Base-by-base conservation (phyloP, 2,888 invertebrate genomes). In the Asteroscopus sphinx region DNA sequence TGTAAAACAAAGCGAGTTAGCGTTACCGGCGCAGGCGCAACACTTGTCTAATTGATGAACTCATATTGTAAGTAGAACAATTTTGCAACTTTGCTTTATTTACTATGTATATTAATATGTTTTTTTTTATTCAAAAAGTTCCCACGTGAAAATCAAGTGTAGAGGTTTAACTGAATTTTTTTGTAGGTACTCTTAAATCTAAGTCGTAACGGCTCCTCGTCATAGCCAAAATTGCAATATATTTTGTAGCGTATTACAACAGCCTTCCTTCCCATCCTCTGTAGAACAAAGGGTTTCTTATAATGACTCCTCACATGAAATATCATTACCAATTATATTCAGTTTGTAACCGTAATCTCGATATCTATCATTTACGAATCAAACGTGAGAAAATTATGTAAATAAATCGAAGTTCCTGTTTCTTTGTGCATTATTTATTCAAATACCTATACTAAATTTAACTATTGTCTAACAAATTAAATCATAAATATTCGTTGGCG, bases 21-120 rank as follows among this genome's bases (percentile, higher is more conserved):
- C 76, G 25, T 58, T 37, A 74, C 64, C 68, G 68, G 68, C 35
- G 61, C 68, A 11, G 44, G 45, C 64, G 76, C 77, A 77, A 73
- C 57, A 51, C 49, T 55, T 64, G 41, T 67, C 86, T 89, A 90
- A 90, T 90, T 89, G 88, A 86, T 88, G 86, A 85, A 56, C 81
- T 90, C 85, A 85, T 81, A 83, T 68, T 66, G 64, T 73, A 79
- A 76, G 76, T 77, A 77, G 76, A 74, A 78, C 68, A 81, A 67
- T 84, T 85, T 82, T 79, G 80, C 64, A 71, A 70, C 46, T n/a
- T 42, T 57, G 21, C 41, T 36, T 40, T 28, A 62, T 51, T 62
- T 68, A 68, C 28, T 32, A 26, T 25, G 35, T 32, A 33, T 53
- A 44, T 58, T 33, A 36, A 15, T 26, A 11, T 7, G 32, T 26